Conservation (phyloP, 1,140 invertebrate genomes). For the Globodera ellingtonae region DNA sequence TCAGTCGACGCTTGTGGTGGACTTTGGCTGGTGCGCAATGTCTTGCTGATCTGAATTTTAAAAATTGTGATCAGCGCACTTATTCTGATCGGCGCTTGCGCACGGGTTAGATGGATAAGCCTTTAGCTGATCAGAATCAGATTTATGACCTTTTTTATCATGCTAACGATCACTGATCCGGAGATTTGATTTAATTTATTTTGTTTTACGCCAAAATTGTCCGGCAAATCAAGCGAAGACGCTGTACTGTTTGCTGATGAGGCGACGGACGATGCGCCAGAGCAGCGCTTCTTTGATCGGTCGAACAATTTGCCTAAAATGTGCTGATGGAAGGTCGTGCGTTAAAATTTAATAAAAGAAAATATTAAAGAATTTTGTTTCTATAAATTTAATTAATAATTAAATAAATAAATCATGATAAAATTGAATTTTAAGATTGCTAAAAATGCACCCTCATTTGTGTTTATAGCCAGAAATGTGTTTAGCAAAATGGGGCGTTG, state of each 20-base stretch:
- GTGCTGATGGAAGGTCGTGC: too few relatives aligned
- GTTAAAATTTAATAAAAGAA: too few relatives aligned
- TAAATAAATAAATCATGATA: too few relatives aligned
- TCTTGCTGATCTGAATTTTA: not conserved
- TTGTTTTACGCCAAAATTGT: slow-evolving; percentile 12
- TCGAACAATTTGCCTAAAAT: slow-evolving; percentile 45
- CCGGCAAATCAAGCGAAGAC: not conserved
- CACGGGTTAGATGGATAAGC: not conserved
- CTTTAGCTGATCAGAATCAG: too few relatives aligned
- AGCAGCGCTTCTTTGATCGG: not conserved
- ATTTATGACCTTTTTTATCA: not conserved
- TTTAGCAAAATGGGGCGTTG: too few relatives aligned
- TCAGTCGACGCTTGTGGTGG: not conserved
- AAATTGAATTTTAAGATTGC: too few relatives aligned
- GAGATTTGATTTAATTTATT: not conserved
- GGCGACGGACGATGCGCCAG: not conserved
- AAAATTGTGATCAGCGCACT: not conserved
- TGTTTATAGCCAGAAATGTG: not conserved
- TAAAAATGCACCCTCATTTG: not conserved
- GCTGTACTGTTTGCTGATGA: not conserved
- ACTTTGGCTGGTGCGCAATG: not conserved
- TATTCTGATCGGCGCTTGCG: not conserved
- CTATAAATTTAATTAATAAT: slow-evolving; percentile 22
- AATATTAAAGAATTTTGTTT: too few relatives aligned
- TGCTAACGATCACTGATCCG: not conserved